phyloP scores from a whole-genome alignment of 1,140 invertebrate genomes.

The Aphidius ervi region DNA sequence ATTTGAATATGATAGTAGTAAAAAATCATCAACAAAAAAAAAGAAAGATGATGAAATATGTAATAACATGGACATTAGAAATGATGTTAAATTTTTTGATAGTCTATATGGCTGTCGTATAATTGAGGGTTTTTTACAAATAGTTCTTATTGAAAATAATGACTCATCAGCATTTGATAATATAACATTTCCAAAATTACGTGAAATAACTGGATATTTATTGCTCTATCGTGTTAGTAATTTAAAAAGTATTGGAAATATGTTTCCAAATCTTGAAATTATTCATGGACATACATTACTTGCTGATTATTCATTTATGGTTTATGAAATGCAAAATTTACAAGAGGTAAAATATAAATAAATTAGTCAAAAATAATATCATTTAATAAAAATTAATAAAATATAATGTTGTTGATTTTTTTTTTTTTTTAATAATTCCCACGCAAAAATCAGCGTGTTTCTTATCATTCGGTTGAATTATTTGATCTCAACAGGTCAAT shows the following conservation, averaged over 20 bases:
- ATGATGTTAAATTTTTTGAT: conserved; percentile 49
- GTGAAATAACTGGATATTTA: conserved; percentile 68
- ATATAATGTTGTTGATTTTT: too few species aligned
- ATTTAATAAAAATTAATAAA: too few species aligned
- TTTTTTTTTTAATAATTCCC: conserved; percentile 26
- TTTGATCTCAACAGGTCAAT: conserved; percentile 25
- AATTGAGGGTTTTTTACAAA: conserved; percentile 67
- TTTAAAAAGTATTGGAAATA: conserved; percentile 45
- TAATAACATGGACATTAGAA: conserved; percentile 54
- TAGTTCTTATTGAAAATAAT: conserved; percentile 59
- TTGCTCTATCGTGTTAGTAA: conserved; percentile 64
- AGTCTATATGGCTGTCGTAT: conserved; percentile 58
- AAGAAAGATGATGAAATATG: conserved; percentile 47
- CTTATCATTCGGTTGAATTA: conserved; percentile 23
- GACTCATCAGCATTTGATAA: conserved; percentile 46
- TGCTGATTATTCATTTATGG: conserved; percentile 66
- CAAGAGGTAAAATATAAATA: conserved; percentile 43
- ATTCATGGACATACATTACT: conserved; percentile 68
- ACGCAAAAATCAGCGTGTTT: conserved; percentile 33
- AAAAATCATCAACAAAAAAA: too few species aligned
- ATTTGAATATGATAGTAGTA: too few species aligned
- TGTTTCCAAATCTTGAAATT: conserved; percentile 67
- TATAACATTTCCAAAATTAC: conserved; percentile 57
- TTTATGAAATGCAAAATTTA: conserved; percentile 59
- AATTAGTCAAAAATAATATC: background rate